Conservation (phyloP, 1,140 invertebrate genomes). For the Reticulitermes speratus region DNA sequence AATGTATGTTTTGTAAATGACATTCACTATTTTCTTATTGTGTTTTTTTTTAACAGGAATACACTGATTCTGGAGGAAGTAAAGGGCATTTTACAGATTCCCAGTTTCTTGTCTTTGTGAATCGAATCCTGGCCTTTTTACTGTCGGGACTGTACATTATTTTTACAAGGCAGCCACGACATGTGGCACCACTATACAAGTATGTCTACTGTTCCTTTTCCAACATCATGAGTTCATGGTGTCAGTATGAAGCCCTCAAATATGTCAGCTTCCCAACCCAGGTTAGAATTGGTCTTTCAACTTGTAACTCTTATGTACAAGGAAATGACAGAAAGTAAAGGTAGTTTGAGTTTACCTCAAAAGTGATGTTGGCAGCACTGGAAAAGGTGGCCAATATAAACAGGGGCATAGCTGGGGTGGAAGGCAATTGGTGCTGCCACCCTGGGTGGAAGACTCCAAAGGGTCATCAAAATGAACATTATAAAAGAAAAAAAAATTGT, state of each 20-base stretch:
- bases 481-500: too few relatives aligned
- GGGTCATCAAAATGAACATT: too few relatives aligned
- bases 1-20: background rate
- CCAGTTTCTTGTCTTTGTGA: constrained; percentile 93
- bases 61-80: constrained; percentile 60
- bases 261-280: constrained; percentile 98
- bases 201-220: constrained; percentile 96
- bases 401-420: too few relatives aligned
- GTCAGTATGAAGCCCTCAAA: constrained; percentile 98
- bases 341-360: too few relatives aligned
- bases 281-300: constrained; percentile 50
- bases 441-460: too few relatives aligned
- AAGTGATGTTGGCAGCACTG: too few relatives aligned
- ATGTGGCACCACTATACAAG: constrained; percentile 88
- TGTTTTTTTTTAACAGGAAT: constrained; percentile 56
- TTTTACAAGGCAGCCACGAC: constrained; percentile 63
- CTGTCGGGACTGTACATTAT: constrained; percentile 65
- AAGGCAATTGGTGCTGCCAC: too few relatives aligned
- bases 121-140: constrained; percentile 81
- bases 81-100: constrained; percentile 82
- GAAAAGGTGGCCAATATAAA: too few relatives aligned
- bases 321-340: too few relatives aligned
- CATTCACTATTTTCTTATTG: background rate
- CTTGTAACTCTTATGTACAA: too few relatives aligned
- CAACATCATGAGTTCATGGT: constrained; percentile 99